Evolutionary conservation across 2,113 vertebrate genomes (phyloP).

Genomic region (Quiscalus mexicanus): DNA sequence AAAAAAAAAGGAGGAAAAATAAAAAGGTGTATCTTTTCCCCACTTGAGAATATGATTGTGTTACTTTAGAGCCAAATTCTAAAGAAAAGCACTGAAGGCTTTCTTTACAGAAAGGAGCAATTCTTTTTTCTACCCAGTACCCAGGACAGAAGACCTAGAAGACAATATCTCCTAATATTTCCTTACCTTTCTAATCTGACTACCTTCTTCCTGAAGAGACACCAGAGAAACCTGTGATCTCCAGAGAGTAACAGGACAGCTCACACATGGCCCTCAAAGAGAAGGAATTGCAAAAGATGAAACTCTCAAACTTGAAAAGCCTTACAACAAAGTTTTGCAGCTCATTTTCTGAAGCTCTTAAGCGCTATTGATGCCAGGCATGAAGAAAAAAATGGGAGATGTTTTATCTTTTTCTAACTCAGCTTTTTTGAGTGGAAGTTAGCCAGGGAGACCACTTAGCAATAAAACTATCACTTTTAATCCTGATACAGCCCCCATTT

Average conservation of each 20-base stretch:
- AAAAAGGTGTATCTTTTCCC: accelerated
- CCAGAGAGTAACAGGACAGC: not conserved
- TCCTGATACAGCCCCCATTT: not conserved
- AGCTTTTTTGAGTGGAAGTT: not conserved
- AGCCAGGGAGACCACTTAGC: not conserved
- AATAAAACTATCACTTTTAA: not conserved
- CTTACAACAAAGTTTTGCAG: not conserved
- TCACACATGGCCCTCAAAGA: not conserved
- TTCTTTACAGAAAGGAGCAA: not conserved
- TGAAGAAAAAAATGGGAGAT: not conserved
- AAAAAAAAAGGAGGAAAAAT: not conserved
- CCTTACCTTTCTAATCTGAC: not conserved
- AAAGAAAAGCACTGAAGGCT: not conserved
- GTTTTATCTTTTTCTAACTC: not conserved
- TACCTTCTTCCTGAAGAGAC: not conserved
- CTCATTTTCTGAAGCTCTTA: not conserved
- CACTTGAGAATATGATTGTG: not conserved
- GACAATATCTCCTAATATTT: not conserved
- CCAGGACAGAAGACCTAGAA: not conserved
- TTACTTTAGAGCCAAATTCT: not conserved
- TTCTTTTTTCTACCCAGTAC: not conserved
- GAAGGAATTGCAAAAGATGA: not conserved
- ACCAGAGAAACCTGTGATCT: not conserved
- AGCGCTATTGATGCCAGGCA: not conserved
- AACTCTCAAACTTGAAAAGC: not conserved